Evolutionary conservation across 2,888 invertebrate genomes (phyloP), one percentile per base, ranked within the genome.

Genomic region (Eristalis arbustorum): DNA sequence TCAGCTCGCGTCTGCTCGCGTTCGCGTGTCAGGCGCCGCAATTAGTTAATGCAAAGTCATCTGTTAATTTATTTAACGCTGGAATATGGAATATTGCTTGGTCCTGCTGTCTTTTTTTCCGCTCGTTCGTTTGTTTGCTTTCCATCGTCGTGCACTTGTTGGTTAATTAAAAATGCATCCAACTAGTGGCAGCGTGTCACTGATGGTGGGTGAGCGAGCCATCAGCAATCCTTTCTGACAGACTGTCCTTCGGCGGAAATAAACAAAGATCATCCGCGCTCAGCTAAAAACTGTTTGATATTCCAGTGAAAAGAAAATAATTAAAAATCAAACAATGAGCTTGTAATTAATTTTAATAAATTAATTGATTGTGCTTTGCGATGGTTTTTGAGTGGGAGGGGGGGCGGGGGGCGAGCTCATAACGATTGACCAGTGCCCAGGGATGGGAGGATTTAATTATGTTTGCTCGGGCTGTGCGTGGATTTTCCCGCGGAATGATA

Each of bases 381-480:
- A n/a, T 3, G 42, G n/a, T 13, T 2, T 0, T 13, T 1, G 37
- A 1, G 37, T 0, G 10, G 18, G 3, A n/a, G 10, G 8, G 49
- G 18, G 49, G 4, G 6, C 5, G 18, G 40, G 3, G 40, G 5
- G 37, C 13, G 13, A 1, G 5, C 5, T 25, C 3, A 25, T 25
- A 14, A 5, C 3, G 42, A n/a, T 18, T 42, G 49, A n/a, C 28
- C 59, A 57, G 23, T 23, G 34, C 22, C 18, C 62, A 31, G 14
- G 18, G 25, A 25, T n/a, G n/a, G 25, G 25, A 62, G 18, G 34
- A 76, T 63, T 76, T 76, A 62, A 69, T 76, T 76, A 56, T 76
- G 68, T 76, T 68, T 68, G 34, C 25, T 69, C 76, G 56, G 37
- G 18, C 8, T 2, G 18, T 66, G 31, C 57, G 62, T 56, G 61